Percentiles rank a stretch among this genome's conserved stretches.
Evolutionary conservation across 2,888 invertebrate species (phyloP).

Genomic region (Drosophila multiciliata): DNA sequence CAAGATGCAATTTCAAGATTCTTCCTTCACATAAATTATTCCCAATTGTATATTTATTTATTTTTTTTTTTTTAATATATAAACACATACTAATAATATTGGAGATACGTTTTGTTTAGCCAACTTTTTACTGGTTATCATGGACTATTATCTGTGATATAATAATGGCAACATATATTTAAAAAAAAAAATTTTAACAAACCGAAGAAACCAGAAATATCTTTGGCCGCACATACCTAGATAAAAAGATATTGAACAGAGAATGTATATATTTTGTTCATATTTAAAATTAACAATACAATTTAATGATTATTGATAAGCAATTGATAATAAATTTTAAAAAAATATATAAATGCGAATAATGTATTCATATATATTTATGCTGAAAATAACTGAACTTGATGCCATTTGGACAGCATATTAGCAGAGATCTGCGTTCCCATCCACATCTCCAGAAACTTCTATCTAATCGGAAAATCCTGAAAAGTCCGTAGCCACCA

Average conservation of each 20-base stretch:
- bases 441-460: not conserved
- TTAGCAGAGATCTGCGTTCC: not conserved
- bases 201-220: not conserved
- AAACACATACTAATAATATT: not conserved
- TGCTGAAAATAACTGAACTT: not conserved
- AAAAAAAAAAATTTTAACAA: too few relatives aligned
- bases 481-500: too few relatives aligned
- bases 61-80: not conserved
- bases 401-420: not conserved
- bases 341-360: too few relatives aligned
- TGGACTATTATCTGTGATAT: not conserved
- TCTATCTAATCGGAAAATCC: not conserved
- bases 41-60: not conserved
- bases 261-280: too few relatives aligned
- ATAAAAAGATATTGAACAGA: not conserved
- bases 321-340: too few relatives aligned
- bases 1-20: conserved; percentile 58
- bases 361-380: not conserved
- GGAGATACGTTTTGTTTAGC: too few relatives aligned
- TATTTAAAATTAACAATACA: too few relatives aligned
- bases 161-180: too few relatives aligned
- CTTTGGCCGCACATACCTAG: not conserved
- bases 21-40: not conserved
- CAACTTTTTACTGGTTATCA: not conserved
- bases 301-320: too few relatives aligned